Base-by-base conservation (phyloP, 2,113 vertebrate genomes). In the Ceyx melanurus region DNA sequence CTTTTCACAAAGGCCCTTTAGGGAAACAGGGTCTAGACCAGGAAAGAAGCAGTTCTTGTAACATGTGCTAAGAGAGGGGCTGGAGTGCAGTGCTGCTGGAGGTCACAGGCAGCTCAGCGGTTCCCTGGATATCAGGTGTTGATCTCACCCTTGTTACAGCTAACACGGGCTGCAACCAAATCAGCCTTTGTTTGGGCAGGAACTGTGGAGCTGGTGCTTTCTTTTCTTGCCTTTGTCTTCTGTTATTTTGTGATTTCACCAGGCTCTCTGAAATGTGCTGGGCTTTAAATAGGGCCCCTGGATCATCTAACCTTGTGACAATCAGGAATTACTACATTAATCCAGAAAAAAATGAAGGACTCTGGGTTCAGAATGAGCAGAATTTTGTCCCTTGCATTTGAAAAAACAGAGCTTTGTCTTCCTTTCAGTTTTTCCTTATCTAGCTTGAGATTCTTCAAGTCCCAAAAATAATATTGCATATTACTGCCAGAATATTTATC, bases 381-480 rank as follows among this genome's bases (percentile, higher is more conserved):
- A 77, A 94, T 95, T 94, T 61, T 35, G 67, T 78, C n/a, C 9
- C 33, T 86, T 70, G 23, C 51, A 29, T 79, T 78, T 76, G 61
- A 66, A 88, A 93, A 76, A 77, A 0, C 18, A 89, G 60, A 80
- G 42, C 46, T 92, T 91, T 90, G 64, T 87, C 72, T 84, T 95
- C n/a, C 48, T 85, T 95, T 95, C 89, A 88, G 61, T 94, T 84
- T 89, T 94, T 31, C 62, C 82, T 88, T 92, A 96, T 97, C 95
- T 95, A 82, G 54, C 83, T 51, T 88, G 89, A 96, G 95, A 84
- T 87, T 94, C 89, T 95, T 88, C 53, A 37, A 89, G 62, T 79
- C 95, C 91, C 96, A 96, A 94, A 95, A 97, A 96, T 90, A 95
- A 95, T 96, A 95, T 57, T 94, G 83, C 83, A 89, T 94, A 81